Evolutionary conservation across 2,113 vertebrate species (phyloP), one percentile per base, ranked within the genome.

Genomic region (Bostrychus sinensis): DNA sequence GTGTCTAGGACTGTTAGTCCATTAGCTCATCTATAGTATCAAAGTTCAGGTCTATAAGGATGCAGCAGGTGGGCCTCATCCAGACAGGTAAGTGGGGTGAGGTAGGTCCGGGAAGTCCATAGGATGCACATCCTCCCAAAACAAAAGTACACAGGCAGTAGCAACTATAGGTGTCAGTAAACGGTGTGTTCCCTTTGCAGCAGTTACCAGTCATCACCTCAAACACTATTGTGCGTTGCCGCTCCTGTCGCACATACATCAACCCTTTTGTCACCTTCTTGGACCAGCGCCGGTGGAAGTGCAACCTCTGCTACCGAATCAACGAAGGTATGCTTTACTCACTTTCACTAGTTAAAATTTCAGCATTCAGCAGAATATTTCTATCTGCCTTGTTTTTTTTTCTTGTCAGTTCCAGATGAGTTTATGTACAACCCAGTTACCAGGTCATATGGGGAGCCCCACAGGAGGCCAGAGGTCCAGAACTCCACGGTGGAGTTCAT

Each of bases 381-480:
- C n/a, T 12, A 6, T 22, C 1, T 45, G 13, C 39, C 9, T 10
- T 43, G 5, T 1, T 41, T 13, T 4, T 14, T 3, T 37, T 28
- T 38, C 22, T 39, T 5, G 7, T 14, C 36, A 99, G 96, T 98
- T 82, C 97, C 97, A 58, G 97, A 98, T 86, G 97, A 99, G 88
- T 98, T 98, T 66, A 98, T 99, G 96, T 99, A 98, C 84, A 99
- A 99, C 77, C 97, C 97, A 4, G 91, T 99, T 37, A 97, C 95
- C 0, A 92, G 95, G 22, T 98, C 95, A 5, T 98, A 98, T 0
- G 97, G 97, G 8, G 97, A 99, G 32, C 97, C 97, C 22, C 96
- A 99, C 78, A 99, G 96, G 82, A 91, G 97, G 36, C 96, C 97
- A 0, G 97, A 99, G 79, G 96, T 99, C 66, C 96, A 96, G 67